Base-by-base conservation (phyloP, 1,140 invertebrate species). In the Pantala flavescens region DNA sequence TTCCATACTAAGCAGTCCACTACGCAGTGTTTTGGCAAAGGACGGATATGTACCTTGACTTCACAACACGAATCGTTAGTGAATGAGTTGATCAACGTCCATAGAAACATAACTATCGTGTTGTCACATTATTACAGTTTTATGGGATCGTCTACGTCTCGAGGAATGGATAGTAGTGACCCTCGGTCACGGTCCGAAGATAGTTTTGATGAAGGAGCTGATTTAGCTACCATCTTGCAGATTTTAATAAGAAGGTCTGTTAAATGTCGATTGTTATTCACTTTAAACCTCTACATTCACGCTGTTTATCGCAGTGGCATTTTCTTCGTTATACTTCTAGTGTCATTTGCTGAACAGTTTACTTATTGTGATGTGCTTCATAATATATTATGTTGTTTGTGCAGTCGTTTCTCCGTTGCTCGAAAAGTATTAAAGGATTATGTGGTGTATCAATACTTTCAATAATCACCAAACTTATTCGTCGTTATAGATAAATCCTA, bases 201-300 rank as follows among this genome's bases (percentile, higher is more conserved):
- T 77, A 75, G 76, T 80, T 76, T 77, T 74, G 82, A 82, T 72
- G 79, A 79, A 74, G 81, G 83, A 75, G 77, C 80, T 71, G 80
- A 81, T 75, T 78, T 84, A 36, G 79, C 82, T 73, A 81, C 80
- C 71, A 78, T 85, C 73, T 80, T 85, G 75, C 82, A 83, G 75
- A 82, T 81, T 78, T 75, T 84, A 72, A 81, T 84, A 77, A 80
- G 81, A 79, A 84, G 84, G 83, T 84, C 75, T 63, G 71, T 55
- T 70, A 23, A 70, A 73, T 76, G 75, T 77, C 75, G 28, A 43
- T 73, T 75, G 23, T 75, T 23, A 70, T 63, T 28, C 2, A 24
- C 24, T 0, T 72, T 73, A 74, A 74, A 73, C 75, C 75, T 78
- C 75, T 75, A 71, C 74, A 74, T 74, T 75, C 73, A 75, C 71